Percentiles rank a stretch among this genome's conserved stretches.
Evolutionary conservation across 2,797 vertebrate genomes (phyloP).

Genomic region (Chrysolophus pictus): DNA sequence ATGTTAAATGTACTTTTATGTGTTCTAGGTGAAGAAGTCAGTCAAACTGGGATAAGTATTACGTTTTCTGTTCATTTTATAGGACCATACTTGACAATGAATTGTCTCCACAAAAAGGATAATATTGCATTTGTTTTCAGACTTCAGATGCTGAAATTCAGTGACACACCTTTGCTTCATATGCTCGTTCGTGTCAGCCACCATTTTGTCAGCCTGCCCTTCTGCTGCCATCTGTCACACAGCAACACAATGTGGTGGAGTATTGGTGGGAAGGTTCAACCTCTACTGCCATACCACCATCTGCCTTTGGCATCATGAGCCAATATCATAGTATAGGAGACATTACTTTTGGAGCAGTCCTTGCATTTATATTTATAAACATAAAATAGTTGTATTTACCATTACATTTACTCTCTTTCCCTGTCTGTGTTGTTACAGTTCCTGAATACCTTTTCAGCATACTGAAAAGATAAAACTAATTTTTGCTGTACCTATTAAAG

Average conservation of each 20-base stretch:
- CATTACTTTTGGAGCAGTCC: too few species aligned
- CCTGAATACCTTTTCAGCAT: background rate
- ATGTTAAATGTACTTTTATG: background rate
- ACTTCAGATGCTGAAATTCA: background rate
- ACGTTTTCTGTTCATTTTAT: background rate
- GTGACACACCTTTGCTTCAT: too few species aligned
- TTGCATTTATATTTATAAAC: background rate
- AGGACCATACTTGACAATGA: background rate
- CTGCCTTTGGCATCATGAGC: too few species aligned
- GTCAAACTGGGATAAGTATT: background rate
- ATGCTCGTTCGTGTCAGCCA: too few species aligned
- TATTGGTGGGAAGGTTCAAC: too few species aligned
- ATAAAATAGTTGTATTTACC: background rate
- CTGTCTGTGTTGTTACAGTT: background rate
- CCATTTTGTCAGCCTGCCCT: too few species aligned
- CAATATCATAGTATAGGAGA: too few species aligned
- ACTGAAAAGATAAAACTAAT: background rate
- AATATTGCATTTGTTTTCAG: background rate
- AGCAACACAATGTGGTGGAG: too few species aligned
- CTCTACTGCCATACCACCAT: too few species aligned
- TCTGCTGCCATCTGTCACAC: too few species aligned
- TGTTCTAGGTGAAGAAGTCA: background rate
- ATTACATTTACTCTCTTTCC: background rate
- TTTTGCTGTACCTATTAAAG: background rate
- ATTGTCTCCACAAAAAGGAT: background rate